phyloP scores from a whole-genome alignment of 2,113 vertebrate species.

The Gadus macrocephalus region DNA sequence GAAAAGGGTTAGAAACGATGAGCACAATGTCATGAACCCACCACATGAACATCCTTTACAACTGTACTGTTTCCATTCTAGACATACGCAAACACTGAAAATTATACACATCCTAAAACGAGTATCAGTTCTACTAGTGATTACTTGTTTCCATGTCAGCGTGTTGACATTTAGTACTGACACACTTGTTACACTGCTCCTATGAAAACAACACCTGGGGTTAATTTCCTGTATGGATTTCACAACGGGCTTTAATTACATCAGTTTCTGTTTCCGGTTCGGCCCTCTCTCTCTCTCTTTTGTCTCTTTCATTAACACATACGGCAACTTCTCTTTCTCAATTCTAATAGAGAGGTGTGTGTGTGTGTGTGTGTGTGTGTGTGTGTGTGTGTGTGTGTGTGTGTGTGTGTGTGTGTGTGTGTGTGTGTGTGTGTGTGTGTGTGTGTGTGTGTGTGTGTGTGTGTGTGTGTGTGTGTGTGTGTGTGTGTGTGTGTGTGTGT shows the following conservation, averaged over 20 bases:
- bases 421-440: not conserved
- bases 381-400: conserved; percentile 7
- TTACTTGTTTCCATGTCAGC: no score
- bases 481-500: not conserved
- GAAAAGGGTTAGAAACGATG: no score
- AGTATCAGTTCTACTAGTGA: no score
- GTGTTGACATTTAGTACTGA: no score
- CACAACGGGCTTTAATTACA: not conserved
- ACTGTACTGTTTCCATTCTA: no score
- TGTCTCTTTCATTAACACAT: not conserved
- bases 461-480: not conserved
- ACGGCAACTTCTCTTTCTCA: not conserved
- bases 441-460: not conserved
- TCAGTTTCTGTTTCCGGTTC: not conserved
- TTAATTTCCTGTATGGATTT: not conserved
- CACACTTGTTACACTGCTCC: no score
- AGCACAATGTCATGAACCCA: no score
- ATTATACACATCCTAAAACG: no score
- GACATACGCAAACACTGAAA: no score
- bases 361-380: not conserved
- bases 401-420: no score
- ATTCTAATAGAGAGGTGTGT: not conserved
- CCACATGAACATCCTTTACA: no score
- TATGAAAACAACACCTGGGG: no score
- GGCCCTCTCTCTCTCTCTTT: not conserved